phyloP scores from a whole-genome alignment of 2,888 invertebrate species.

The Xylocampa areola region DNA sequence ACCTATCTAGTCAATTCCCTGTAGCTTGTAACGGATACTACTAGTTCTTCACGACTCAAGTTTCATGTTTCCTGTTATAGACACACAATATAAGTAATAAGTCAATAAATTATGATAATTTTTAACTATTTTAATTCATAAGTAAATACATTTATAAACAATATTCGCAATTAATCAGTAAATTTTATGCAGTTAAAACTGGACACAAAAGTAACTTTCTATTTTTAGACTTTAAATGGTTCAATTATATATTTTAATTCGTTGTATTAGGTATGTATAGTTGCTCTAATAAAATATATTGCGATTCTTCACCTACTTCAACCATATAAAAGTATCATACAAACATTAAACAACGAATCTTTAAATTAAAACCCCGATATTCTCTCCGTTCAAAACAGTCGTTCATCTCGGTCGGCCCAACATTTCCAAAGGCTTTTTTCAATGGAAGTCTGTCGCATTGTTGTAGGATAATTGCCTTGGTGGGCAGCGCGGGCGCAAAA shows the following conservation, averaged over 20 bases:
- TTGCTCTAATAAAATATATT: too few species aligned
- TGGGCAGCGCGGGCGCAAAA: constrained; percentile 57
- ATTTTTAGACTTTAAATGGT: too few species aligned
- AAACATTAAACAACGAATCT: constrained; percentile 11
- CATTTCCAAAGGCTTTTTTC: constrained; percentile 56
- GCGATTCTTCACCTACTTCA: too few species aligned
- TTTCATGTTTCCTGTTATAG: constrained; percentile 48
- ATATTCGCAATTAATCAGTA: too few species aligned
- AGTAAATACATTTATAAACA: too few species aligned
- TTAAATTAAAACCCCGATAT: constrained; percentile 23
- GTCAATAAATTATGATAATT: too few species aligned
- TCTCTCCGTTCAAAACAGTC: constrained; percentile 29
- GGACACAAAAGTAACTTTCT: too few species aligned
- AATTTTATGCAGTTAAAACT: not conserved
- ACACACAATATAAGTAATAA: constrained; percentile 14
- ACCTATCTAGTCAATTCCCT: constrained; percentile 32
- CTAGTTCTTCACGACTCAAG: constrained; percentile 40
- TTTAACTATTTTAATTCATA: too few species aligned
- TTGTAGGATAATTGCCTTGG: constrained; percentile 65
- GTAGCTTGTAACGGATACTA: constrained; percentile 47
- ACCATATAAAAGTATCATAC: too few species aligned
- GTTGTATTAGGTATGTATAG: too few species aligned
- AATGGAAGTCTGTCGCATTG: constrained; percentile 61
- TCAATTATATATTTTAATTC: too few species aligned
- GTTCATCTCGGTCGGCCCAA: constrained; percentile 37